Evolutionary conservation across 2,113 vertebrate species (phyloP).

Genomic region (Tringa solitaria): DNA sequence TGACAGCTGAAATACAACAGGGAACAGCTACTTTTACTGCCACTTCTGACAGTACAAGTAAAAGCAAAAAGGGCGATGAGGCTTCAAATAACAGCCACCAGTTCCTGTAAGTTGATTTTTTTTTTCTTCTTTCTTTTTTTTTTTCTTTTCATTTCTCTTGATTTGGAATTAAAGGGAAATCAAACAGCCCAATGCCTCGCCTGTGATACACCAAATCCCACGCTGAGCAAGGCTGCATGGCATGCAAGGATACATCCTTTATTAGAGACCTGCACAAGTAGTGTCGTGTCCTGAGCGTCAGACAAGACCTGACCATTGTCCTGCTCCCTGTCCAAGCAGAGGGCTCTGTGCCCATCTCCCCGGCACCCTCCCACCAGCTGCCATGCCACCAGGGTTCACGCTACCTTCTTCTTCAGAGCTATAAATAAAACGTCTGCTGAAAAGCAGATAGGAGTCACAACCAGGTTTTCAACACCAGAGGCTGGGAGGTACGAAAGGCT

Average conservation of each 20-base stretch:
- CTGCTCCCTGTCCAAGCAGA: no score
- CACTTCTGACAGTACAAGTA: background rate
- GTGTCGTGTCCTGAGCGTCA: accelerated
- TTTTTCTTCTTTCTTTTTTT: background rate
- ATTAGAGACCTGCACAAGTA: background rate
- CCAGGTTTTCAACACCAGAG: background rate
- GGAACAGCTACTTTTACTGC: background rate
- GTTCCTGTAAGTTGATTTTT: background rate
- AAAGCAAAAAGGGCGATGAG: background rate
- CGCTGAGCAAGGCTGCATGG: background rate
- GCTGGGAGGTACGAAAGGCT: background rate
- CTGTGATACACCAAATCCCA: background rate
- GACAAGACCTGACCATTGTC: background rate
- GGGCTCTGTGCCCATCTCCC: background rate
- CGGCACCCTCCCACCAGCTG: background rate
- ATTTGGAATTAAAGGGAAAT: background rate
- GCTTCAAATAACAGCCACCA: background rate
- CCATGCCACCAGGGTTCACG: background rate
- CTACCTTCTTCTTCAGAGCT: background rate
- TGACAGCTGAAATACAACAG: background rate
- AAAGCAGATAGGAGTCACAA: background rate
- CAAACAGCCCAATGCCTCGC: background rate
- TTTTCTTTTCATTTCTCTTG: background rate
- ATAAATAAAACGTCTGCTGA: background rate
- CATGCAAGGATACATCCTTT: background rate